phyloP scores from a whole-genome alignment of 2,888 invertebrate genomes.

The Acleris literana region DNA sequence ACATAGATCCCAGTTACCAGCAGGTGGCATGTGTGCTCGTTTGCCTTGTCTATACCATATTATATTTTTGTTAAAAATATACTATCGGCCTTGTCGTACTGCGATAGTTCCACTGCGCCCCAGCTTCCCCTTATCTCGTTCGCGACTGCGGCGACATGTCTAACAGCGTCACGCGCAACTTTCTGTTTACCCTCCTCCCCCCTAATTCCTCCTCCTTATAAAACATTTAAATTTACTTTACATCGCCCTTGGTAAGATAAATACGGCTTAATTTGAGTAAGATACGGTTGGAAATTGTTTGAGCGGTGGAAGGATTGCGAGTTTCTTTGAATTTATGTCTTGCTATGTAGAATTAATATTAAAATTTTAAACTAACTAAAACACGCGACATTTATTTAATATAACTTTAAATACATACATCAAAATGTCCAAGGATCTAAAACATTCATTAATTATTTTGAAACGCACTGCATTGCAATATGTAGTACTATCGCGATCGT shows the following conservation, averaged over 20 bases:
- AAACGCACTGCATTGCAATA: too few species aligned
- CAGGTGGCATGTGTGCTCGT: too few species aligned
- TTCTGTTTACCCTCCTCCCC: conserved; percentile 23
- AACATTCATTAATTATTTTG: too few species aligned
- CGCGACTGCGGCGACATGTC: conserved; percentile 32
- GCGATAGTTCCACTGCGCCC: neutral
- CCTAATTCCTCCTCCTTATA: conserved; percentile 31
- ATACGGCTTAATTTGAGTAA: neutral
- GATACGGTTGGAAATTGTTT: neutral
- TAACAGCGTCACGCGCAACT: conserved; percentile 33
- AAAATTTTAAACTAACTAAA: too few species aligned
- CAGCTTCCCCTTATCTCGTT: conserved; percentile 29
- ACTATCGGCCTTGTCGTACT: neutral
- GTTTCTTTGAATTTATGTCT: neutral
- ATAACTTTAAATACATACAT: too few species aligned
- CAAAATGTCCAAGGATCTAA: too few species aligned
- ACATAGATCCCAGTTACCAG: too few species aligned
- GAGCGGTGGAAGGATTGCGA: too few species aligned
- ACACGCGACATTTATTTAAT: too few species aligned
- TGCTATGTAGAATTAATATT: neutral
- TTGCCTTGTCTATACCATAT: too few species aligned
- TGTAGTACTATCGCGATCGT: too few species aligned
- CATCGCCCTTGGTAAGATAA: conserved; percentile 23
- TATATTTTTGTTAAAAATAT: too few species aligned
- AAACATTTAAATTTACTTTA: conserved; percentile 35